A percentile compares a stretch with the other conserved stretches of the same genome.
Conservation (phyloP, 30 jellyfish, hydroid and myxozoan genomes). For the Hydra vulgaris region DNA sequence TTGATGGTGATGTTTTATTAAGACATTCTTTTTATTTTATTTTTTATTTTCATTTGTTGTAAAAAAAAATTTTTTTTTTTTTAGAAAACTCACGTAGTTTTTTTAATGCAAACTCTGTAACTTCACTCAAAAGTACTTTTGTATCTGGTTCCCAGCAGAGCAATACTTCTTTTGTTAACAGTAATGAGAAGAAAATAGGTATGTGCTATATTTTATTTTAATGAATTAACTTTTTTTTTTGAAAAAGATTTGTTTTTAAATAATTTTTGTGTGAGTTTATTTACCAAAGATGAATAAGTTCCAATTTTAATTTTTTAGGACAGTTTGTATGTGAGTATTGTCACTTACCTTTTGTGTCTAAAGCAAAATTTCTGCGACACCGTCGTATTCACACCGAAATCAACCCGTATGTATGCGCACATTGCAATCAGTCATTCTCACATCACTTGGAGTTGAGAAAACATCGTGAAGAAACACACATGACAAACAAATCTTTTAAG, state of each 20-base stretch:
- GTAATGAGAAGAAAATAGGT: neutral
- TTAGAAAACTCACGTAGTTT: neutral
- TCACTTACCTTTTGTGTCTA: slow-evolving; percentile 56
- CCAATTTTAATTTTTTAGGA: slow-evolving; percentile 13
- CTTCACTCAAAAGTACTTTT: neutral
- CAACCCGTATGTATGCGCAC: slow-evolving; percentile 51
- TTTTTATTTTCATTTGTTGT: too few species aligned
- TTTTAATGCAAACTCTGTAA: neutral
- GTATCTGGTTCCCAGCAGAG: neutral
- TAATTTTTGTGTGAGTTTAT: too few species aligned
- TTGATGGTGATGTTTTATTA: too few species aligned
- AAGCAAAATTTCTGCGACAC: slow-evolving; percentile 53
- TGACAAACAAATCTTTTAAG: slow-evolving; percentile 58
- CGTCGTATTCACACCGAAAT: slow-evolving; percentile 70
- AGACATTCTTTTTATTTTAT: neutral
- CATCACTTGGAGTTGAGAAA: slow-evolving; percentile 45
- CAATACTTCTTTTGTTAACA: neutral
- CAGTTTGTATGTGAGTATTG: slow-evolving; percentile 65
- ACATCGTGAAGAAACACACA: slow-evolving; percentile 68
- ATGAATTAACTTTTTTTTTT: too few species aligned
- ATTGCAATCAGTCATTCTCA: slow-evolving; percentile 60
- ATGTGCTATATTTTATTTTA: neutral
- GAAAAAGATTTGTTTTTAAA: too few species aligned
- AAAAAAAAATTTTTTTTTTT: too few species aligned
- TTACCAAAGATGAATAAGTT: too few species aligned